Evolutionary conservation across 37 sponge, comb jelly and placozoan species (phyloP).

Genomic region (Lycopodina hypogea): DNA sequence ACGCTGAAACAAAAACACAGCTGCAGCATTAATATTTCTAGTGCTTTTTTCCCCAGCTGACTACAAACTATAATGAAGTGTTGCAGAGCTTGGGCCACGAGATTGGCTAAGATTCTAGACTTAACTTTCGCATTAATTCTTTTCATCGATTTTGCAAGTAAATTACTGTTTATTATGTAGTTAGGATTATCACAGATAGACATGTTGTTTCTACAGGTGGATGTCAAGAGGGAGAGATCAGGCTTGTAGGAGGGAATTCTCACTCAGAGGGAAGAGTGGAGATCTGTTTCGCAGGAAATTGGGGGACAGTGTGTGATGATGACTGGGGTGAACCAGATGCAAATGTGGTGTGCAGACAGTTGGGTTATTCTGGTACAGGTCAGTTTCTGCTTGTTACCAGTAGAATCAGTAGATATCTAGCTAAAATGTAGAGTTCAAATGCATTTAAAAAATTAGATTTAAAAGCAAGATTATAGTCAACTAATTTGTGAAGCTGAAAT

Average conservation of each 20-base stretch:
- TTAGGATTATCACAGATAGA: neutral
- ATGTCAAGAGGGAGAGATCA: neutral
- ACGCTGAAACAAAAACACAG: too few species aligned
- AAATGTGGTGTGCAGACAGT: neutral
- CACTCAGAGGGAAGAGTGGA: neutral
- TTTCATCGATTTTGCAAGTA: neutral
- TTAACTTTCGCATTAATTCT: neutral
- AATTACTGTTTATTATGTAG: neutral
- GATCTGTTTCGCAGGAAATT: neutral
- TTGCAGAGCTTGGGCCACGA: neutral
- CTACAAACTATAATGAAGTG: too few species aligned
- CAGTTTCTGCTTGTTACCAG: too few species aligned
- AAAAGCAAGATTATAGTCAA: too few species aligned
- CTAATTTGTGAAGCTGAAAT: neutral
- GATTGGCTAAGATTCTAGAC: neutral
- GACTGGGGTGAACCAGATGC: neutral
- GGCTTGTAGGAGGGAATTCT: neutral
- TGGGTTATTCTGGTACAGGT: neutral
- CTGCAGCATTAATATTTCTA: too few species aligned
- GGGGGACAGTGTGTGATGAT: neutral
- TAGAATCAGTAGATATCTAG: too few species aligned
- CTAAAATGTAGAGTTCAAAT: too few species aligned
- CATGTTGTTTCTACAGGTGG: neutral
- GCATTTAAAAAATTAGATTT: too few species aligned
- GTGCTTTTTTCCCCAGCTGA: too few species aligned